Conservation (phyloP, 1,140 invertebrate genomes). For the Bombus breviceps region DNA sequence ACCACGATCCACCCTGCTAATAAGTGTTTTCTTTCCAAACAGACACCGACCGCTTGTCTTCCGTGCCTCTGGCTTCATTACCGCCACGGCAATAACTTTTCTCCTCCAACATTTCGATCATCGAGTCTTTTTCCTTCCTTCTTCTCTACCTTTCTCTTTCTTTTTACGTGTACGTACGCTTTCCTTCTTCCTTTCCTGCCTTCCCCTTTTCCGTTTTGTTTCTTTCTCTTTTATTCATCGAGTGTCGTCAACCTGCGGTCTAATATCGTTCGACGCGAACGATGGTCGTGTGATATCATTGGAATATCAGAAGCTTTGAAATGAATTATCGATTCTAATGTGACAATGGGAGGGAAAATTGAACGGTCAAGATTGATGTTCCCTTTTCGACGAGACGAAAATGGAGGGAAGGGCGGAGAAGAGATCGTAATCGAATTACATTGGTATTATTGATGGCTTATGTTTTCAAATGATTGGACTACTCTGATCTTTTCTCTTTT, state of each 20-base stretch:
- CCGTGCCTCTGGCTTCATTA: slow-evolving; percentile 36
- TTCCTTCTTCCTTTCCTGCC: not conserved
- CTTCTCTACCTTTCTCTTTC: not conserved
- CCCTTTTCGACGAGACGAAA: not conserved
- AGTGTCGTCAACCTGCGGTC: not conserved
- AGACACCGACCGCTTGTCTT: slow-evolving; percentile 40
- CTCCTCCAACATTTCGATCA: slow-evolving; percentile 24
- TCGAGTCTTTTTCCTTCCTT: not conserved
- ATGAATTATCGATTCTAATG: slow-evolving; percentile 1
- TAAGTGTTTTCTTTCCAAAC: slow-evolving; percentile 54
- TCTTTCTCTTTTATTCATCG: not conserved
- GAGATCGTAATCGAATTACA: not conserved
- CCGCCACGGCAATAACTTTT: slow-evolving; percentile 31
- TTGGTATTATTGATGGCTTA: not conserved
- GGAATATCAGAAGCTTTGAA: not conserved
- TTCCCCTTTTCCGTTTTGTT: not conserved
- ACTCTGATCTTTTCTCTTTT: not conserved
- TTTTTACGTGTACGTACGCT: not conserved
- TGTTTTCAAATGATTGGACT: not conserved
- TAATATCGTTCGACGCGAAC: not conserved
- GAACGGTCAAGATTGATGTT: not conserved
- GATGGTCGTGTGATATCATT: not conserved
- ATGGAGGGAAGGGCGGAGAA: not conserved
- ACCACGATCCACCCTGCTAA: slow-evolving; percentile 42
- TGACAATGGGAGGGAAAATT: not conserved